Evolutionary conservation across 1,140 invertebrate genomes (phyloP).

Genomic region (Atta colombica): DNA sequence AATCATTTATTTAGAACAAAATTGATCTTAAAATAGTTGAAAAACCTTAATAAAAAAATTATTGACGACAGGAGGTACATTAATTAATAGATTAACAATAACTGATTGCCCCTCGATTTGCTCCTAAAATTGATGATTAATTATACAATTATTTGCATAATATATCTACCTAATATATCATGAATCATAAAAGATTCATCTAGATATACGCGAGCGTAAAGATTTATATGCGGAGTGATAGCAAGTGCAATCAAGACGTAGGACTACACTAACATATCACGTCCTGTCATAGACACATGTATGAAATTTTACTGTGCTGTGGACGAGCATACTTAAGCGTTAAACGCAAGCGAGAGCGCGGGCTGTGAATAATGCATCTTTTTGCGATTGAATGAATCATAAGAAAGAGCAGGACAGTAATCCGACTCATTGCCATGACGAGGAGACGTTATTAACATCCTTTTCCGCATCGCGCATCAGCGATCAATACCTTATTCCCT

Average conservation of each 20-base stretch:
- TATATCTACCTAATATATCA: slow-evolving; percentile 1
- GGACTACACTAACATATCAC: slow-evolving; percentile 69
- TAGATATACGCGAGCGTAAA: slow-evolving; percentile 22
- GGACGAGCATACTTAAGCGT: slow-evolving; percentile 68
- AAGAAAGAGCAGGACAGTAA: background rate
- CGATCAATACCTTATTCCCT: slow-evolving; percentile 27
- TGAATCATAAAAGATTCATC: background rate
- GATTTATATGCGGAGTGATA: background rate
- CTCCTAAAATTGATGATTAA: background rate
- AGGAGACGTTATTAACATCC: slow-evolving; percentile 24
- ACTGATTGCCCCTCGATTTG: background rate
- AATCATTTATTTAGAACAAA: slow-evolving; percentile 1
- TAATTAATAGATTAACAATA: slow-evolving; percentile 18
- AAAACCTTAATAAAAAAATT: background rate
- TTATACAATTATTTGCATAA: slow-evolving; percentile 2
- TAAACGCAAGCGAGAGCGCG: slow-evolving; percentile 64
- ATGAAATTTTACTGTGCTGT: slow-evolving; percentile 21
- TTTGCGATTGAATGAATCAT: slow-evolving; percentile 21
- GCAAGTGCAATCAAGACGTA: slow-evolving; percentile 38
- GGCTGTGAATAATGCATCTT: slow-evolving; percentile 74
- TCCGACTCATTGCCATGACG: background rate
- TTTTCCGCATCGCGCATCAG: slow-evolving; percentile 17
- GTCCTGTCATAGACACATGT: slow-evolving; percentile 52
- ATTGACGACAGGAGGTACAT: background rate
- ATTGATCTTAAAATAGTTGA: background rate